These are phyloP conservation scores for Megalonaias nervosa DNA, from an alignment of 1,140 invertebrate genomes.

Conservation along the genomic window DNA sequence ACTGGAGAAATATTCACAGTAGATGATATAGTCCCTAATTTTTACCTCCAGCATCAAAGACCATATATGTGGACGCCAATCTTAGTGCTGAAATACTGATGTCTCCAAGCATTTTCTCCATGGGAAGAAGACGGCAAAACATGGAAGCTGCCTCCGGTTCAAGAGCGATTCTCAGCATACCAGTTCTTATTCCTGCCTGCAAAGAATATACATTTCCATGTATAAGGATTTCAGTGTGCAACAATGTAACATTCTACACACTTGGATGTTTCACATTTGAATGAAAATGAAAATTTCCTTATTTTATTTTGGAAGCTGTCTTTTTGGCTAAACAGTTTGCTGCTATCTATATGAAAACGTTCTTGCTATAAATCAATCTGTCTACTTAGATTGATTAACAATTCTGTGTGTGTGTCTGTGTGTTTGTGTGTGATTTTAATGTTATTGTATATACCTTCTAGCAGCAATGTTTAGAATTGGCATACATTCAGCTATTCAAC, in stretches of 20 bases:
- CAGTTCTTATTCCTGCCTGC: slow-evolving; percentile 7
- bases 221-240: not conserved
- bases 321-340: not conserved
- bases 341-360: not conserved
- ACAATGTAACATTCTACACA: not conserved
- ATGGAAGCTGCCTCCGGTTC: slow-evolving; percentile 19
- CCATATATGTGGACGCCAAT: slow-evolving; percentile 7
- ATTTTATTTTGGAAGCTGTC: not conserved
- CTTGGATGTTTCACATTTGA: not conserved
- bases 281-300: not conserved
- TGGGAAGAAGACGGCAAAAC: slow-evolving; percentile 5
- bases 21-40: no score
- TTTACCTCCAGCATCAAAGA: slow-evolving; percentile 14
- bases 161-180: slow-evolving; percentile 1
- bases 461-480: no score
- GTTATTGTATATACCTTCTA: no score
- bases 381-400: no score
- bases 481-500: no score
- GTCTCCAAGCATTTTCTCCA: not conserved
- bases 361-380: no score
- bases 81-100: not conserved
- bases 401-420: no score
- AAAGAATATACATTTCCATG: not conserved
- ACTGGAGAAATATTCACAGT: not conserved
- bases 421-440: no score